Evolutionary conservation across 2,888 invertebrate species (phyloP), one percentile per base, ranked within the genome.

Genomic region (Spilarctia lutea): DNA sequence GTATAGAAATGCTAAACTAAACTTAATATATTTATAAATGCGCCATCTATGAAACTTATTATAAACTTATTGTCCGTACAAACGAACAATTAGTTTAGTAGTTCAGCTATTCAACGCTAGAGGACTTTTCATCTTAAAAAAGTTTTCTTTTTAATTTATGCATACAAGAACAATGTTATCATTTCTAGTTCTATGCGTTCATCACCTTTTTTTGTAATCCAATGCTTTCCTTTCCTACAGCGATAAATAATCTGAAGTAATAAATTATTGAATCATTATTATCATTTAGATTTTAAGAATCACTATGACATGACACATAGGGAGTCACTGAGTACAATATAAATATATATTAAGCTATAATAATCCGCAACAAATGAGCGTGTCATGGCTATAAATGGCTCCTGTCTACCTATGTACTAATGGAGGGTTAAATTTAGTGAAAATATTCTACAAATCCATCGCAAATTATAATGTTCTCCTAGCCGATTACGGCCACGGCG

Each of bases 81-180:
- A 10, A 56, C 11, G 8, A 8, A 24, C 33, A 3, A 2, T 11
- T 7, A 4, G 16, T 7, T 27, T 18, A 24, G 18, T 67, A 71
- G 63, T 74, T 74, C 7, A 4, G 13, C 74, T 71, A 74, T n/a
- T 68, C 13, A 7, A 42, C 67, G 35, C 71, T 67, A 74, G 74
- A 74, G 27, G 30, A 6, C 63, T 7, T 18, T n/a, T 35, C 16
- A n/a, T 1, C 16, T 0, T 52, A 7, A 24, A 42, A n/a, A 52
- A 24, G 13, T 60, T n/a, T 13, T 27, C 27, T 60, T 3, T 13
- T 56, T n/a, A 3, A 11, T n/a, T 56, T n/a, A n/a, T n/a, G 2
- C 11, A 56, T 13, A 16, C 48, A 48, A 18, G 20, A 48, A 3
- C 42, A 16, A 39, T 42, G 11, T 42, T 1, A 42, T 42, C 42